phyloP scores from a whole-genome alignment of 1,140 invertebrate species.

The Bombus picipes region DNA sequence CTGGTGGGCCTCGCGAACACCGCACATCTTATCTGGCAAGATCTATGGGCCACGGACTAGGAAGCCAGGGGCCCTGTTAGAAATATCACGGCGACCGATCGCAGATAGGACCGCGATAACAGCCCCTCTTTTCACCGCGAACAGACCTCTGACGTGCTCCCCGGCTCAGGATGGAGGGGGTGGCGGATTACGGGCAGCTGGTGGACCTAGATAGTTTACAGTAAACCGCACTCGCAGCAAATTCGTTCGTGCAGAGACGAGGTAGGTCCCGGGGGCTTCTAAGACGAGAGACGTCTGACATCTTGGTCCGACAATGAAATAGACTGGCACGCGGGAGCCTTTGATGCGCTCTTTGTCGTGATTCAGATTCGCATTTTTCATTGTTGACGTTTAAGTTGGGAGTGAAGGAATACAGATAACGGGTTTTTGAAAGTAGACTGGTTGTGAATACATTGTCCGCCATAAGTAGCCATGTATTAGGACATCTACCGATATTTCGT shows the following conservation, averaged over 20 bases:
- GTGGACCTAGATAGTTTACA: conserved; percentile 70
- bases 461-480: too few relatives aligned
- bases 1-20: conserved; percentile 78
- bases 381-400: neutral
- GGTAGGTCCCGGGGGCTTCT: neutral
- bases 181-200: conserved; percentile 80
- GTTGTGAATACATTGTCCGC: too few relatives aligned
- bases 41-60: conserved; percentile 73
- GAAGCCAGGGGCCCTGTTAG: conserved; percentile 78
- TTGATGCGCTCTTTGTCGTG: conserved; percentile 20
- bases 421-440: neutral
- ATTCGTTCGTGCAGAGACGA: conserved; percentile 51
- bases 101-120: conserved; percentile 77
- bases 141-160: conserved; percentile 45
- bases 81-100: conserved; percentile 78
- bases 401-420: too few relatives aligned
- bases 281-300: conserved; percentile 36
- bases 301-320: conserved; percentile 66
- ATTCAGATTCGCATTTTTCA: neutral
- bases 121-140: conserved; percentile 73
- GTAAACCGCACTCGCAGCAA: conserved; percentile 66
- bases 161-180: conserved; percentile 32
- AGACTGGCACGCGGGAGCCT: conserved; percentile 3
- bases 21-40: conserved; percentile 75
- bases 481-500: too few relatives aligned